Evolutionary conservation across 35 echinoderm and acorn worm genomes (phyloP).

Genomic region (Strongylocentrotus purpuratus): DNA sequence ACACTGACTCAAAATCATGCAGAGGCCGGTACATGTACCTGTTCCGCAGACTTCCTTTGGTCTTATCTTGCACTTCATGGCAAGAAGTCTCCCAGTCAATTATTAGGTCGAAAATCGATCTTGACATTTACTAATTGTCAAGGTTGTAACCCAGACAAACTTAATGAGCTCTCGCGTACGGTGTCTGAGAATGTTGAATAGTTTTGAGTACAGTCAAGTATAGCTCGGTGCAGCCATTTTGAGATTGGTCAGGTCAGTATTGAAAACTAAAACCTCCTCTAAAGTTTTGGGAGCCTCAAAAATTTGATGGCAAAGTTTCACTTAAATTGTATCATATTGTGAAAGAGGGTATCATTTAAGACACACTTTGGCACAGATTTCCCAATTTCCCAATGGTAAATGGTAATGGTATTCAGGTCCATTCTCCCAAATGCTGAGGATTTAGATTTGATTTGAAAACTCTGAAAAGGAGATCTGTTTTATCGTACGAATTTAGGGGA

Average conservation of each 20-base stretch:
- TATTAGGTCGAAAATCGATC: background rate
- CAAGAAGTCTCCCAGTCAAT: background rate
- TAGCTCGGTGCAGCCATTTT: background rate
- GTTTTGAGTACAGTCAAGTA: background rate
- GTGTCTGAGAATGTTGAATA: background rate
- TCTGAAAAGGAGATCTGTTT: too few relatives aligned
- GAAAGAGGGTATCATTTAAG: too few relatives aligned
- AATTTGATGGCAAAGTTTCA: too few relatives aligned
- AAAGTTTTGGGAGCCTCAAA: too few relatives aligned
- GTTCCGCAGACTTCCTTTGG: background rate
- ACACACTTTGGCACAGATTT: too few relatives aligned
- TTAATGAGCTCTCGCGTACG: background rate
- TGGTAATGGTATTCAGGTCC: too few relatives aligned
- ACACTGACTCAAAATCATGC: background rate
- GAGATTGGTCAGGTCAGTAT: background rate
- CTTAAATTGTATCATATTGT: too few relatives aligned
- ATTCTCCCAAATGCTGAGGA: too few relatives aligned
- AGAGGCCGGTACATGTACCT: background rate
- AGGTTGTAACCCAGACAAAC: background rate
- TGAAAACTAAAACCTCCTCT: too few relatives aligned
- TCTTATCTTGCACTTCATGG: background rate
- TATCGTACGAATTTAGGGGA: too few relatives aligned
- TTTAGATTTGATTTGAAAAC: too few relatives aligned
- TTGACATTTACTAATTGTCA: background rate
- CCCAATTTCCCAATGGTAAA: too few relatives aligned